Base-by-base conservation (phyloP, 2,888 invertebrate species). In the Melieria crassipennis region DNA sequence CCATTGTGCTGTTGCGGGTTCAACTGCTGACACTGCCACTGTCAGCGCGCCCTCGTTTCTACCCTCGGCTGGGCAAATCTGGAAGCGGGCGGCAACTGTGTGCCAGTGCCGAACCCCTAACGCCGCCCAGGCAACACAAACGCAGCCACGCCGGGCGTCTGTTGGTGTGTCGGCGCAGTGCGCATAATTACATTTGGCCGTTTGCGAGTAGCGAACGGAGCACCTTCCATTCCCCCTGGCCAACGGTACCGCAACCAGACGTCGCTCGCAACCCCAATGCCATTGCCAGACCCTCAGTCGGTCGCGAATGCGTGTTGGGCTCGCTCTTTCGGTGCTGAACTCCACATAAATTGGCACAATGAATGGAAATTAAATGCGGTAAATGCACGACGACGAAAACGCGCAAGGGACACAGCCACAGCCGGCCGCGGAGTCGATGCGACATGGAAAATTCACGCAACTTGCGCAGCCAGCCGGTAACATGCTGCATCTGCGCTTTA, bases 361-460 rank as follows among this genome's bases (percentile, higher is more conserved):
- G 63, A 63, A 63, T 63, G 63, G 48, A 63, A 63, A 63, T 63
- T 63, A 63, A 63, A 63, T 63, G 63, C 63, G 48, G 48, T 7
- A n/a, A 46, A 62, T 5, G 11, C 9, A 57, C 11, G 16, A 9
- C 57, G 13, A 16, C 57, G 13, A 7, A 57, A 30, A 10, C 16
- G 16, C 4, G 16, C 9, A 30, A 7, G 58, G 58, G n/a, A 30
- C 30, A 10, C 58, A 16, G 13, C 45, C 45, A 45, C 11, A 11
- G 30, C 11, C 6, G 4, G 45, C 11, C 7, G 61, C 11, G 42
- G 61, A 13, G n/a, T 16, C n/a, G 48, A 16, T 48, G 48, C 48
- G 46, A 46, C n/a, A 47, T 63, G 63, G 63, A 47, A 63, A 63
- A 63, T 63, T 11, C 63, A 47, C 16, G 61, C 11, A 61, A 43